These are phyloP conservation scores for Drosophila saltans DNA, from an alignment of 1,140 invertebrate genomes.

Conservation along the genomic window DNA sequence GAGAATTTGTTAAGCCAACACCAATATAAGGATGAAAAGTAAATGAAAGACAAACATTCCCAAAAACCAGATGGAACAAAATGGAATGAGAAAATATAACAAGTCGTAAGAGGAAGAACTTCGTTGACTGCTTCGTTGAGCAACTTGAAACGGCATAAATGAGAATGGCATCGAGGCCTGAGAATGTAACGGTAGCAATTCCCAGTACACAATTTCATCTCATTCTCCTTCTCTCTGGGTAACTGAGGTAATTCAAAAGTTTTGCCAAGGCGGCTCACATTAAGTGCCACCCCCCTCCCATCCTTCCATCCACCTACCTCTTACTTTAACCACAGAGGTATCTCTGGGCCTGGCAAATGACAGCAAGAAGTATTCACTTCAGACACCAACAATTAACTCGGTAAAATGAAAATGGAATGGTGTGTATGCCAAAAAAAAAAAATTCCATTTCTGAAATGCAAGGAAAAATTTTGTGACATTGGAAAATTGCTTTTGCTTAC, in stretches of 20 bases:
- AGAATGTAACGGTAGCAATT: slow-evolving; percentile 67
- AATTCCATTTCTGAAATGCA: slow-evolving; percentile 26
- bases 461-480: slow-evolving; percentile 68
- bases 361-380: slow-evolving; percentile 68
- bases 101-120: slow-evolving; percentile 15
- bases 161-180: slow-evolving; percentile 38
- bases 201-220: slow-evolving; percentile 39
- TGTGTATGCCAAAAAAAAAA: no score
- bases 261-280: slow-evolving; percentile 66
- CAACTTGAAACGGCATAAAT: slow-evolving; percentile 81
- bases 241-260: slow-evolving; percentile 82
- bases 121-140: slow-evolving; percentile 62
- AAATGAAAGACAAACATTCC: slow-evolving; percentile 77
- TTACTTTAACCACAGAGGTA: slow-evolving; percentile 25
- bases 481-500: slow-evolving; percentile 76
- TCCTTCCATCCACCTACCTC: not conserved
- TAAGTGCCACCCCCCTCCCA: slow-evolving; percentile 47
- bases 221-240: slow-evolving; percentile 20
- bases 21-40: slow-evolving; percentile 22
- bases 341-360: slow-evolving; percentile 57
- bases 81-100: not conserved
- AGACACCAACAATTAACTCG: slow-evolving; percentile 75
- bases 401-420: not conserved
- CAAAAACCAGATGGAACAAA: not conserved
- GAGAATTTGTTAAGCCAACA: slow-evolving; percentile 65